Conservation (phyloP, 2,888 invertebrate genomes). For the Polydesmus complanatus region DNA sequence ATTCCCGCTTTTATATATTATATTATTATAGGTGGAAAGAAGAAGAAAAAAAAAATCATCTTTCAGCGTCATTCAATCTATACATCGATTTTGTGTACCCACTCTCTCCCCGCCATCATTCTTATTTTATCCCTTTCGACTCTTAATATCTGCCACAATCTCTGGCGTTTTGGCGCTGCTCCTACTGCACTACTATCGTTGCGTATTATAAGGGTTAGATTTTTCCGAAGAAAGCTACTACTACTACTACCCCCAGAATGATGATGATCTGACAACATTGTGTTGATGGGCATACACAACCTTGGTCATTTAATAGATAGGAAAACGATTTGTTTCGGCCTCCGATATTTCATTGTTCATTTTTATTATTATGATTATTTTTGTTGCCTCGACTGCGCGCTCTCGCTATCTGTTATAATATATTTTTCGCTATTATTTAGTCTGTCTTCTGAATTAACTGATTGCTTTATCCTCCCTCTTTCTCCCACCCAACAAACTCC, state of each 20-base stretch:
- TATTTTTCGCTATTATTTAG: neutral
- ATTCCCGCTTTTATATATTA: too few relatives aligned
- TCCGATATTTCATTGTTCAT: neutral
- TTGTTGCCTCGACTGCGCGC: neutral
- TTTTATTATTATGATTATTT: neutral
- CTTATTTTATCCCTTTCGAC: neutral
- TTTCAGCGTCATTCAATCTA: neutral
- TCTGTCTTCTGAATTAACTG: neutral
- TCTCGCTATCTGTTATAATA: too few relatives aligned
- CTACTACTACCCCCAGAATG: neutral
- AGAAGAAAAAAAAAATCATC: too few relatives aligned
- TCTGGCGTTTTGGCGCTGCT: neutral
- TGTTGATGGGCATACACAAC: neutral
- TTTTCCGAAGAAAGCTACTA: too few relatives aligned
- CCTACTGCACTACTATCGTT: neutral
- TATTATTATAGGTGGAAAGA: neutral
- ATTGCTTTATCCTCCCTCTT: too few relatives aligned
- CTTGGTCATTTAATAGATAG: neutral
- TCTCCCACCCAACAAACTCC: too few relatives aligned
- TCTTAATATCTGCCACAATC: neutral
- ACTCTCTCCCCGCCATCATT: neutral
- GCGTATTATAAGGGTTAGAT: too few relatives aligned
- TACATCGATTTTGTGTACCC: neutral
- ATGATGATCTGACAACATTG: neutral
- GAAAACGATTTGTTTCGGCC: neutral